Evolutionary conservation across 2,113 vertebrate species (phyloP), one percentile per base, ranked within the genome.

Genomic region (Anseranas semipalmata): DNA sequence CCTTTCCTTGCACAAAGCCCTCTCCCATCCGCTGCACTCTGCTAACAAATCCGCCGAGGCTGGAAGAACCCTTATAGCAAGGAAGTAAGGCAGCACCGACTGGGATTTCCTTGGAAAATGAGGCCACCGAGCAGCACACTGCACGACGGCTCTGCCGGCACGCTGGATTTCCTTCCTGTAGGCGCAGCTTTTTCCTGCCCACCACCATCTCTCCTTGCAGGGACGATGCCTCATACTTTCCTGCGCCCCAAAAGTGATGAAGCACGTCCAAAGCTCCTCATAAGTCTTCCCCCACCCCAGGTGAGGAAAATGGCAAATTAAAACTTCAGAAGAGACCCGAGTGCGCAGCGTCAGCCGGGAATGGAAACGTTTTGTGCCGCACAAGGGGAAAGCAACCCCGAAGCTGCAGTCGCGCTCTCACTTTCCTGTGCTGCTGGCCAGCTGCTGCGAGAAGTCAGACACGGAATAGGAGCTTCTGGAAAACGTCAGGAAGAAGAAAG

Each of bases 281-380:
- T 62, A 45, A 1, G 4, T 7, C 45, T 20, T 39, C 22, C 37
- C 33, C 30, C 71, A n/a, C 7, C 12, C 43, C 10, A 7, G n/a
- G 11, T 9, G 35, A 33, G 33, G 15, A 71, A 28, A 37, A 9
- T 27, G 17, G 55, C 45, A 24, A 35, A 81, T 39, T 5, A 8
- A 73, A 87, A 20, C 45, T 10, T 37, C 48, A 53, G 13, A 60
- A 56, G 48, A 32, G 33, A 46, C 10, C 58, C 65, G 37, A 27
- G 41, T 55, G 48, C 7, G 41, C 4, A 22, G 32, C 73, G 32
- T 50, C 65, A 84, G 68, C 13, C 2, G 1, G 6, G 17, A 4
- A 15, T 19, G 4, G 17, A 15, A 45, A 75, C 3, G 2, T 22
- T 88, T 45, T n/a, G 32, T 41, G 41, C 72, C 2, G 0, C 2